Conservation (phyloP, 2,888 invertebrate species). For the Baccha elongata region DNA sequence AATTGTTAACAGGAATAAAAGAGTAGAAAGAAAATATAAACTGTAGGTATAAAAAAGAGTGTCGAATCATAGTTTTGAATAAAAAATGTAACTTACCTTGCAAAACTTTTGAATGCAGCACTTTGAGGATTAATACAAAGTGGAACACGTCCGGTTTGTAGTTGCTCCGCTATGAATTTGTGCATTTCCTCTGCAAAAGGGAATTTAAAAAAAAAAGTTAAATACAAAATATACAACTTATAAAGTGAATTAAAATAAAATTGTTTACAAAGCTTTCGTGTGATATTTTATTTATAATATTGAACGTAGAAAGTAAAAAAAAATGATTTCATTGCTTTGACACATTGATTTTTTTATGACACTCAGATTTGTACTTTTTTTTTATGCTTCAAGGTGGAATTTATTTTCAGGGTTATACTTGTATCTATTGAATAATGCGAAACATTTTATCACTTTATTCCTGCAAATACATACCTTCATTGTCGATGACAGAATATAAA, state of each 20-base stretch:
- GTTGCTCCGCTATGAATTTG: slow-evolving; percentile 98
- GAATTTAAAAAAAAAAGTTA: background rate
- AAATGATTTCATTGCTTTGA: background rate
- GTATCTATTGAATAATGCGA: too few species aligned
- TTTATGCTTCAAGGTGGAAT: too few species aligned
- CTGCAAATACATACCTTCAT: background rate
- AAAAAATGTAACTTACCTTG: slow-evolving; percentile 92
- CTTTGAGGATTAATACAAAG: slow-evolving; percentile 99
- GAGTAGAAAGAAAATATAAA: slow-evolving; percentile 21
- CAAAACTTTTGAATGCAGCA: slow-evolving; percentile 99
- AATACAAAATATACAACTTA: too few species aligned
- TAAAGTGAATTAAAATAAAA: background rate
- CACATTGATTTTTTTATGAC: slow-evolving; percentile 5
- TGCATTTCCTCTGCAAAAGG: slow-evolving; percentile 96
- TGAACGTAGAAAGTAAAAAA: background rate
- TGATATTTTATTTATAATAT: background rate
- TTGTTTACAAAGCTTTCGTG: slow-evolving; percentile 21
- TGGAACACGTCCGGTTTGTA: slow-evolving; percentile 97
- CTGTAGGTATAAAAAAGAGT: slow-evolving; percentile 14
- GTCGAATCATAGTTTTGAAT: slow-evolving; percentile 22
- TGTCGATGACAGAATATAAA: background rate
- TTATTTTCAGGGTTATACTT: too few species aligned
- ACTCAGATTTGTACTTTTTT: too few species aligned
- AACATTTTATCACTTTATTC: background rate
- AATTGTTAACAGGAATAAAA: slow-evolving; percentile 18